Evolutionary conservation across 2,113 vertebrate genomes (phyloP).

Genomic region (Xenotilapia caudafasciata): DNA sequence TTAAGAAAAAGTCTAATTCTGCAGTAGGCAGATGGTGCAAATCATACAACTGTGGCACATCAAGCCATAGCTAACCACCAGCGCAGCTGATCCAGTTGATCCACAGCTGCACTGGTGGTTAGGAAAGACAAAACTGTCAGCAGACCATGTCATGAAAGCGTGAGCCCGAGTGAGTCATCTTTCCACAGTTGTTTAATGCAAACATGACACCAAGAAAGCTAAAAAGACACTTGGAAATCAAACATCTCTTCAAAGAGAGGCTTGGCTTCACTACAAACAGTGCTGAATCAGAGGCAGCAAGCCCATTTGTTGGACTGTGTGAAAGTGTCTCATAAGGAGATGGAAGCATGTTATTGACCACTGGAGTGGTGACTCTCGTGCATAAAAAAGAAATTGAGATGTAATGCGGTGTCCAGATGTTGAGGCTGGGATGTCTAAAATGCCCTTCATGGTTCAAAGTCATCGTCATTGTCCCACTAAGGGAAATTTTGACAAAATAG

Average conservation of each 20-base stretch:
- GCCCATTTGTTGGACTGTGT: background rate
- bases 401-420: background rate
- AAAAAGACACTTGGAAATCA: background rate
- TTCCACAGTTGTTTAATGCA: background rate
- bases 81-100: background rate
- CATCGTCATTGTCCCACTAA: background rate
- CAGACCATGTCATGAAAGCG: background rate
- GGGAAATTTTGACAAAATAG: background rate
- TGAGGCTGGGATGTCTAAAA: background rate
- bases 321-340: background rate
- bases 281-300: background rate
- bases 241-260: background rate
- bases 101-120: background rate
- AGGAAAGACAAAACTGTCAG: background rate
- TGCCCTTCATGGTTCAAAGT: background rate
- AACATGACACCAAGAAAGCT: background rate
- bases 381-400: background rate
- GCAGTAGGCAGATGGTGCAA: background rate
- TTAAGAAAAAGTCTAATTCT: background rate
- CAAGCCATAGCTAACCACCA: background rate
- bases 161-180: background rate
- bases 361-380: background rate
- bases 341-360: background rate
- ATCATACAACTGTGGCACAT: background rate
- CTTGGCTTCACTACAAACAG: background rate